Base-by-base conservation (phyloP, 2,113 vertebrate genomes). In the Anoplopoma fimbria region DNA sequence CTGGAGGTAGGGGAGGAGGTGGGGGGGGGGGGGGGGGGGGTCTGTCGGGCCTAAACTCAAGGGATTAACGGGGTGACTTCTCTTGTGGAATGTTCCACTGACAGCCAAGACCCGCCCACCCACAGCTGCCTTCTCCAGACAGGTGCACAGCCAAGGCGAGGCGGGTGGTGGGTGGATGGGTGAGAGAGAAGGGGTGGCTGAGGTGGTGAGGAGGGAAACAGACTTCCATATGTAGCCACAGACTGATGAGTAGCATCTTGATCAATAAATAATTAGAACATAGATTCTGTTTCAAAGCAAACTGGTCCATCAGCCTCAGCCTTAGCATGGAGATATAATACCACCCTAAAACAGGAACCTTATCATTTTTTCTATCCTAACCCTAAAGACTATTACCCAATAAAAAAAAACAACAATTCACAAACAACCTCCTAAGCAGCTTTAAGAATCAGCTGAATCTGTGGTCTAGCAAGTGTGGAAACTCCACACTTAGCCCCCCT, bases 61-160 rank as follows among this genome's bases (percentile, higher is more conserved):
- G 85, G 91, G 95, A 95, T 96, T 95, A 95, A 93, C 77, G 29
- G 95, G 94, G 94, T 94, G 94, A 94, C 93, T 95, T 94, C 94
- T 95, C 84, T 89, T 91, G 85, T 88, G 94, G 95, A 95, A 95
- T 95, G 94, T 94, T 94, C 91, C 77, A 63, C 86, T 92, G 89
- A 93, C 92, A 94, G 94, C 90, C 90, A 92, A 93, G 91, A 67
- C 92, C 92, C 95, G 69, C 94, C 93, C 93, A 93, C 93, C 93
- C 93, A 93, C 94, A 93, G 94, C 88, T 93, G 94, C 88, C 91
- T 90, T 69, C 82, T 73, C 42, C 89, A 93, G 90, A 94, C 94
- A 95, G 94, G 94, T 95, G 94, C 93, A 94, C 72, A 29, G 81
- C 89, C 55, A 31, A 81, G 70, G 77, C 55, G 19, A 86, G 87